phyloP scores from a whole-genome alignment of 2,113 vertebrate genomes.

The Anguilla rostrata region DNA sequence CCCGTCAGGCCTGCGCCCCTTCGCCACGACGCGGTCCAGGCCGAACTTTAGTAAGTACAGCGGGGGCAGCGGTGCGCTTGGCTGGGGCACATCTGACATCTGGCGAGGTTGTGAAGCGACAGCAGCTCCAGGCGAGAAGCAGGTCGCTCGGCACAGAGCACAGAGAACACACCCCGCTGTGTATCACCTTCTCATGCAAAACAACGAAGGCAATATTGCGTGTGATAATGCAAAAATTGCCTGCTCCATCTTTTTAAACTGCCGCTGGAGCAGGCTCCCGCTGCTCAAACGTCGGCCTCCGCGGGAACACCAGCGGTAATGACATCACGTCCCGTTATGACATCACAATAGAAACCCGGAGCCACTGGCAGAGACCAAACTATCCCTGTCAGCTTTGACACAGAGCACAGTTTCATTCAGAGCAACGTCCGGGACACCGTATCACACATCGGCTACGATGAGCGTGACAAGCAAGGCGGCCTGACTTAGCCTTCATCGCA shows the following conservation, averaged over 20 bases:
- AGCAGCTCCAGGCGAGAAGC: neutral
- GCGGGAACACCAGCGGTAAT: neutral
- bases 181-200: neutral
- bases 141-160: neutral
- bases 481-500: neutral
- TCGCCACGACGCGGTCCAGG: neutral
- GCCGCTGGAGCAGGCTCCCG: neutral
- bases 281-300: neutral
- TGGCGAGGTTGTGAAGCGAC: neutral
- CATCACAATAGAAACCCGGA: neutral
- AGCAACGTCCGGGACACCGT: neutral
- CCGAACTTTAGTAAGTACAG: neutral
- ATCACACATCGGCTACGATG: neutral
- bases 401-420: neutral
- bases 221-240: neutral
- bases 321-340: neutral
- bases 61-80: neutral
- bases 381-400: neutral
- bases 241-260: neutral
- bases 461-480: neutral
- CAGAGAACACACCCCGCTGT: neutral
- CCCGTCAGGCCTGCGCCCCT: neutral
- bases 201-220: neutral
- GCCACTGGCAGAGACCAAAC: neutral
- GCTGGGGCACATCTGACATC: neutral